These are phyloP conservation scores for Glaucidium brasilianum DNA, from an alignment of 2,113 vertebrate genomes.

Conservation along the genomic window DNA sequence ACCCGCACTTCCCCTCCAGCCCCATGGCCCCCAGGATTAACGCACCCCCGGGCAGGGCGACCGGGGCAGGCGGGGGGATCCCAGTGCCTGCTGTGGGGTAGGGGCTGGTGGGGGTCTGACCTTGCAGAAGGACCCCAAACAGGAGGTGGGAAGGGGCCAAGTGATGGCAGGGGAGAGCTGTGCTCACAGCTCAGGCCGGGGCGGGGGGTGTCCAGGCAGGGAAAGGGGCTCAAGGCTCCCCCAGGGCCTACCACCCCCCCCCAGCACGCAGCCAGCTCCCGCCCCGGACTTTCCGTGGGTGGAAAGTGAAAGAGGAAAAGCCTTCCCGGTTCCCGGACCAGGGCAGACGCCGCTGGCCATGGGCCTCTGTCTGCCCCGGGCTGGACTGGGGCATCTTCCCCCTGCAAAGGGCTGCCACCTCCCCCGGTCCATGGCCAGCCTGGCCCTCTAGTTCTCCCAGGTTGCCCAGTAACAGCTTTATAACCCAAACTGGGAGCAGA, in stretches of 20 bases:
- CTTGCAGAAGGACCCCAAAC: neutral
- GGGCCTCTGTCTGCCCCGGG: neutral
- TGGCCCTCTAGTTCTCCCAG: neutral
- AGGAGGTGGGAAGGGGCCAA: neutral
- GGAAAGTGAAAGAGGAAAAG: constrained; percentile 53
- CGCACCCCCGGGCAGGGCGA: rapidly evolving
- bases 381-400: neutral
- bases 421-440: neutral
- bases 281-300: neutral
- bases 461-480: neutral
- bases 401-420: neutral
- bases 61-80: neutral
- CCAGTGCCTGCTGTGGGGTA: rapidly evolving
- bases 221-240: neutral
- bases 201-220: neutral
- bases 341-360: neutral
- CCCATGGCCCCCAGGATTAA: neutral
- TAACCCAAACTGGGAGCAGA: neutral
- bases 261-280: neutral
- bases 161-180: neutral
- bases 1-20: neutral
- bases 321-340: neutral
- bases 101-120: neutral
- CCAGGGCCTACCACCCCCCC: neutral
- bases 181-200: rapidly evolving